Base-by-base conservation (phyloP, 2,888 invertebrate species). In the Aspidapion aeneum region DNA sequence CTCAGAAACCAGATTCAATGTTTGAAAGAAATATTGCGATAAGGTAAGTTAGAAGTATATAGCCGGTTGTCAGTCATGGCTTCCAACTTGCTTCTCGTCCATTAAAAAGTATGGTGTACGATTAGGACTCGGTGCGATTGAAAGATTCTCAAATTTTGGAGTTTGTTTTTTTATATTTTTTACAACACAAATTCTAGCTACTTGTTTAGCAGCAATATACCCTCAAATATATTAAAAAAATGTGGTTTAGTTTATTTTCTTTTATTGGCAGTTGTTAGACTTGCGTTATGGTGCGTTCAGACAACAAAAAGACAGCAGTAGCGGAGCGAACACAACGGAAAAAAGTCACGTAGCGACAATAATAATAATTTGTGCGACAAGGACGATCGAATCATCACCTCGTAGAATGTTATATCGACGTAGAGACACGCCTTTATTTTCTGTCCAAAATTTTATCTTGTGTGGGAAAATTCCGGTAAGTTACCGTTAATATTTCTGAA, bases 1-100 rank as follows among this genome's bases (percentile, higher is more conserved):
- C 21, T 93, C 94, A 0, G 98, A 99, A 82, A 90, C 90, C 62
- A 84, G 91, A 68, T 92, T 90, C 78, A 90, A 90, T 77, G 89
- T 91, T 73, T 91, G 87, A 84, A 74, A 35, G 5, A 12, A 35
- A 35, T 35, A 35, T 35, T 35, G 12, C n/a, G n/a, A n/a, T 35
- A 12, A 35, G 35, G 35, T 35, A 35, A 35, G 35, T 35, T 12
- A 12, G 35, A 3, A 35, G 12, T 7, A 35, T 7, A 35, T 35
- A 35, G 35, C 3, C 35, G 12, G 35, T 35, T 35, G 35, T 35
- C 12, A 35, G 35, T 7, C 35, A 7, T 35, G 35, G n/a, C n/a
- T n/a, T n/a, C n/a, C n/a, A n/a, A n/a, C n/a, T n/a, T n/a, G n/a
- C n/a, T n/a, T n/a, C n/a, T n/a, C n/a, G n/a, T n/a, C n/a, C n/a